phyloP scores from a whole-genome alignment of 1,140 invertebrate genomes.

The Leucophenga varia region DNA sequence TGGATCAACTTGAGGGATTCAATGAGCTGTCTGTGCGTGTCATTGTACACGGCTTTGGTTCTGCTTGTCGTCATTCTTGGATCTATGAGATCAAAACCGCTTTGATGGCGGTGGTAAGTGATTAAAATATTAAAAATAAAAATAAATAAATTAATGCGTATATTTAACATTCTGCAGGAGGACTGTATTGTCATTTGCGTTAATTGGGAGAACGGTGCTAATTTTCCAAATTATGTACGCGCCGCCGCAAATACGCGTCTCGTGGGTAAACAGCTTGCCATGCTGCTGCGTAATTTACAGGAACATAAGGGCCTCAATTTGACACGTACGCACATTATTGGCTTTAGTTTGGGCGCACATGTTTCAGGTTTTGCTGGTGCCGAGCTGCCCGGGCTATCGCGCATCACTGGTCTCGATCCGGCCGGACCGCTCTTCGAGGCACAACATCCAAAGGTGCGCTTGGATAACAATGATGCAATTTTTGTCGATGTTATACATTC shows the following conservation, averaged over 20 bases:
- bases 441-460: constrained; percentile 75
- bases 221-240: constrained; percentile 88
- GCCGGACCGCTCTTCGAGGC: constrained; percentile 88
- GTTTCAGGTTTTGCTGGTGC: constrained; percentile 91
- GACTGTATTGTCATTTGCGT: constrained; percentile 90
- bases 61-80: constrained; percentile 86
- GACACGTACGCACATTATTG: constrained; percentile 81
- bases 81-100: constrained; percentile 90
- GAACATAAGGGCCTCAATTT: constrained; percentile 50
- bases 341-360: constrained; percentile 88
- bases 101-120: constrained; percentile 78
- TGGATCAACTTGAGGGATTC: constrained; percentile 48
- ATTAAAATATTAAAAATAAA: too few relatives aligned
- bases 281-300: constrained; percentile 63
- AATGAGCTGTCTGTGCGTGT: constrained; percentile 74
- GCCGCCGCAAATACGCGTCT: constrained; percentile 90
- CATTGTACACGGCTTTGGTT: constrained; percentile 93
- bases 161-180: constrained; percentile 63
- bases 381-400: constrained; percentile 76
- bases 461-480: constrained; percentile 81
- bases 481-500: constrained; percentile 96
- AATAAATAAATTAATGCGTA: background rate
- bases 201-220: constrained; percentile 90
- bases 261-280: constrained; percentile 86
- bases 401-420: constrained; percentile 88